Base-by-base conservation (phyloP, 1,140 invertebrate species). In the Conus betulinus region DNA sequence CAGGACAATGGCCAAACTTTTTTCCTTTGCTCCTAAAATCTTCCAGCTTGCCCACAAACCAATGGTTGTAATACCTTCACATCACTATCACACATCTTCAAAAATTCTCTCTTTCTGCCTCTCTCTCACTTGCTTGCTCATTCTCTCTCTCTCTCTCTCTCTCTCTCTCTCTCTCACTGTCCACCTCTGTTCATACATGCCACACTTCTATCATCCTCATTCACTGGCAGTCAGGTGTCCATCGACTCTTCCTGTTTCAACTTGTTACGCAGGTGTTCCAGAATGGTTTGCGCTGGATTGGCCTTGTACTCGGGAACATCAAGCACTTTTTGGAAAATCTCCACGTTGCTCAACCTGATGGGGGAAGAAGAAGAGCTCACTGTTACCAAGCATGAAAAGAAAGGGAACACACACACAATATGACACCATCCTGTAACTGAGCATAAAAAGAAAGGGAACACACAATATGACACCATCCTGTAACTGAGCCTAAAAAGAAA, bases 211-310 rank as follows among this genome's bases (percentile, higher is more conserved):
- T 23, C 71, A n/a, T 17, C n/a, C 71, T 17, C 11, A n/a, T 25
- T 25, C 20, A 1, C 27, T 7, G 15, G 25, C 11, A 20, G 7
- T 86, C 57, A 89, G 4, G 84, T 71, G 79, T 86, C 84, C 88
- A 89, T 89, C 25, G 85, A 63, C 13, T 93, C 88, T 86, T 93
- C 92, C 78, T 91, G 90, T 78, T 90, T 90, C 57, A 93, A 86
- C 83, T 91, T 92, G 60, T 93, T 91, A 23, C 91, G 89, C 76
- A 93, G 85, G 89, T 93, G 93, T 90, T 93, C 92, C 52, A 81
- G 78, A 57, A 94, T 93, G 17, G 92, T 91, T 10, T 76, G 76
- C 78, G 85, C 83, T 55, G 93, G 93, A 51, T 93, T 91, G 6
- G 90, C 87, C 87, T 91, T 91, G 85, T 89, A 94, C 3, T 87